These are phyloP conservation scores for Bombus waltoni DNA, from an alignment of 1,140 invertebrate species.

Conservation along the genomic window DNA sequence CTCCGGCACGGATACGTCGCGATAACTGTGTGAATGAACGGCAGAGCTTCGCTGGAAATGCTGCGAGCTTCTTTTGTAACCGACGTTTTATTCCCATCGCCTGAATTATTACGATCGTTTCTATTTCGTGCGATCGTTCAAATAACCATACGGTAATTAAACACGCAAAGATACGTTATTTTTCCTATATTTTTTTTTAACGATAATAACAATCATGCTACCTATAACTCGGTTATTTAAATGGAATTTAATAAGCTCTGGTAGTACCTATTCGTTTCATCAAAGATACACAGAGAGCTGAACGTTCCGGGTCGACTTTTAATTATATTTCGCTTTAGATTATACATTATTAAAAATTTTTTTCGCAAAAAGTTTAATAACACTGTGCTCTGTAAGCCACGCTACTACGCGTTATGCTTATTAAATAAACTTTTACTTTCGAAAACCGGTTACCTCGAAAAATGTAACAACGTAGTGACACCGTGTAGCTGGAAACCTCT, in stretches of 20 bases:
- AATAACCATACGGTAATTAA: not conserved
- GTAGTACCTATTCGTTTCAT: too few relatives aligned
- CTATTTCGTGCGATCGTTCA: not conserved
- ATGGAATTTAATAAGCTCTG: not conserved
- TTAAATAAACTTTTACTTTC: not conserved
- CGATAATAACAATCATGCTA: not conserved
- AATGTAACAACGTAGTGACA: not conserved
- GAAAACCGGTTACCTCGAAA: not conserved
- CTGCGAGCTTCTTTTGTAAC: constrained; percentile 18
- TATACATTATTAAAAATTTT: not conserved
- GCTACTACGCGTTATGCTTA: not conserved
- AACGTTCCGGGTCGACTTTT: not conserved
- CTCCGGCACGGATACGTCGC: constrained; percentile 22
- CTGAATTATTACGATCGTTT: constrained; percentile 1
- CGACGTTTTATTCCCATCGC: not conserved
- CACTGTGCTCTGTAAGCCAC: not conserved
- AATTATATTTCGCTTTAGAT: too few relatives aligned
- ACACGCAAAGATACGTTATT: not conserved
- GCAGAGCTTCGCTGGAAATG: constrained; percentile 3
- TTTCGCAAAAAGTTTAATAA: not conserved
- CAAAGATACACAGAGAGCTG: too few relatives aligned
- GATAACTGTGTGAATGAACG: constrained; percentile 21
- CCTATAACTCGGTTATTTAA: not conserved
- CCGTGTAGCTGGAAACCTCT: too few relatives aligned
- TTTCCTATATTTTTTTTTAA: too few relatives aligned